Evolutionary conservation across 1,140 invertebrate species (phyloP).

Genomic region (Papilio aristodemus): DNA sequence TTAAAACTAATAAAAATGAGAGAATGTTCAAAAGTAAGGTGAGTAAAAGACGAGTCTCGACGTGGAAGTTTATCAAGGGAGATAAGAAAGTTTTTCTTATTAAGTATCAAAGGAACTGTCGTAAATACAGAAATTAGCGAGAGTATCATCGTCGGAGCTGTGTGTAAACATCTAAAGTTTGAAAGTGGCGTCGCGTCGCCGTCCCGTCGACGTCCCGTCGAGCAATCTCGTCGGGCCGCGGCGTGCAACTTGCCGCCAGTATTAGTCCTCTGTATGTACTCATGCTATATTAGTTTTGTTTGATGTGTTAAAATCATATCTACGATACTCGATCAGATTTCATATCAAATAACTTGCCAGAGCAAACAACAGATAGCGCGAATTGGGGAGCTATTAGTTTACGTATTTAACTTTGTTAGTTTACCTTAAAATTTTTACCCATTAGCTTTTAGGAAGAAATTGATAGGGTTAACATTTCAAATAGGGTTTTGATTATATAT

Average conservation of each 20-base stretch:
- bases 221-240: slow-evolving; percentile 44
- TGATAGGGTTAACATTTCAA: neutral
- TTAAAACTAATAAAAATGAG: slow-evolving; percentile 22
- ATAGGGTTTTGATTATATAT: neutral
- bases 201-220: slow-evolving; percentile 44
- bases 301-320: slow-evolving; percentile 33
- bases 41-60: slow-evolving; percentile 44
- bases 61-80: slow-evolving; percentile 53
- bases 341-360: slow-evolving; percentile 12
- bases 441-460: slow-evolving; percentile 14
- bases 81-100: slow-evolving; percentile 73
- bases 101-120: slow-evolving; percentile 69
- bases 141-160: slow-evolving; percentile 63
- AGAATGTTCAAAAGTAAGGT: slow-evolving; percentile 25
- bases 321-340: slow-evolving; percentile 27
- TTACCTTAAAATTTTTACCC: slow-evolving; percentile 9
- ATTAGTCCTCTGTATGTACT: slow-evolving; percentile 50
- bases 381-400: slow-evolving; percentile 9
- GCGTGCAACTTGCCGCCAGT: slow-evolving; percentile 49
- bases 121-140: slow-evolving; percentile 75
- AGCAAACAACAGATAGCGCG: slow-evolving; percentile 26
- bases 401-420: slow-evolving; percentile 15
- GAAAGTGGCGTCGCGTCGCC: slow-evolving; percentile 53
- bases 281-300: slow-evolving; percentile 43
- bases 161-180: slow-evolving; percentile 74